These are phyloP conservation scores for Gasterosteus nipponicus DNA, from an alignment of 2,113 vertebrate species.

Conservation along the genomic window DNA sequence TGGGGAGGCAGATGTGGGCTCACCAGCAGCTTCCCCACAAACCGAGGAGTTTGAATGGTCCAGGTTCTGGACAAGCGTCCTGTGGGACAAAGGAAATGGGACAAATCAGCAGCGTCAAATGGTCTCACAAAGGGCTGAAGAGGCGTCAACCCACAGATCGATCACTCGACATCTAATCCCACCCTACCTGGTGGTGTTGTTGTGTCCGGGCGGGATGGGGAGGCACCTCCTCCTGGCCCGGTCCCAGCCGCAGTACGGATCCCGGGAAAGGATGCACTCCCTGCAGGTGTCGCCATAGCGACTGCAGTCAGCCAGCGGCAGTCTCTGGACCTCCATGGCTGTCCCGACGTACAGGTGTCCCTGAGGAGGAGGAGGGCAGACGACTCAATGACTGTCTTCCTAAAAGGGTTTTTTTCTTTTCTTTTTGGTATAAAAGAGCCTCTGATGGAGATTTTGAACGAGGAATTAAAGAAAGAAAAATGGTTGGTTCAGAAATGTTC, in stretches of 20 bases:
- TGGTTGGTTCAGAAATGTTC: no score
- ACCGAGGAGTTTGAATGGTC: slow-evolving; percentile 81
- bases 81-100: slow-evolving; percentile 54
- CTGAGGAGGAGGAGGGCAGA: slow-evolving; percentile 54
- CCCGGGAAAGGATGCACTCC: slow-evolving; percentile 83
- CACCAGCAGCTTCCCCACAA: slow-evolving; percentile 81
- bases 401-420: no score
- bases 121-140: slow-evolving; percentile 18
- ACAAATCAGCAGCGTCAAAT: slow-evolving; percentile 41
- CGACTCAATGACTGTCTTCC: neutral
- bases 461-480: neutral
- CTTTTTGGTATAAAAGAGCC: neutral
- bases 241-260: slow-evolving; percentile 87
- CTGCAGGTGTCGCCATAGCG: slow-evolving; percentile 83
- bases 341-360: slow-evolving; percentile 84
- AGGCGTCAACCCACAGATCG: slow-evolving; percentile 27
- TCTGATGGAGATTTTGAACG: neutral
- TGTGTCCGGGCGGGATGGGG: slow-evolving; percentile 76
- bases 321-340: slow-evolving; percentile 80
- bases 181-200: slow-evolving; percentile 77
- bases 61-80: slow-evolving; percentile 80
- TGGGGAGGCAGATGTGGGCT: slow-evolving; percentile 51
- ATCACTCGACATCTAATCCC: slow-evolving; percentile 20
- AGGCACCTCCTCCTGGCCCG: slow-evolving; percentile 73
- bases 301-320: slow-evolving; percentile 82